Percentiles rank a stretch among this genome's conserved stretches.
These are phyloP conservation scores for Scarus forsteni DNA, from an alignment of 2,797 vertebrate genomes.

Conservation along the genomic window DNA sequence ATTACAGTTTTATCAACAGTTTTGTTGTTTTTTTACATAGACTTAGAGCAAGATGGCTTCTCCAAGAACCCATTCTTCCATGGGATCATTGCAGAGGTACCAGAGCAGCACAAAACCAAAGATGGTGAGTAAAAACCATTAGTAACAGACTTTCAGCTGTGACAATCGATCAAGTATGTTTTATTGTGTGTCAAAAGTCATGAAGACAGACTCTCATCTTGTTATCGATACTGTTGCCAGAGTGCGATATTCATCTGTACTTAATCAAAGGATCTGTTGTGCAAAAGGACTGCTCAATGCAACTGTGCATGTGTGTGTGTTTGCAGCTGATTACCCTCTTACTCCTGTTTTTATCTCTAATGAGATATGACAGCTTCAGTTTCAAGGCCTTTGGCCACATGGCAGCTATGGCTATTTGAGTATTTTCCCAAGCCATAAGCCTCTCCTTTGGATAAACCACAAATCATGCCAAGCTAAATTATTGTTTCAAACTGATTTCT, in stretches of 20 bases:
- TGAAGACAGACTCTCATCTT: neutral
- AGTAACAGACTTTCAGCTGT: neutral
- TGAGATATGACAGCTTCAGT: neutral
- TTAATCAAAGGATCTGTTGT: neutral
- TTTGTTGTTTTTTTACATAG: slow-evolving; percentile 60
- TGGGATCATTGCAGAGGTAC: slow-evolving; percentile 86
- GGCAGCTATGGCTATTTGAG: neutral
- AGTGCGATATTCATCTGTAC: no score
- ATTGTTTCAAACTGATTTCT: slow-evolving; percentile 13
- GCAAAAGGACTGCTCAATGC: neutral
- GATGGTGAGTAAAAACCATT: slow-evolving; percentile 74
- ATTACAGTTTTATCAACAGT: no score
- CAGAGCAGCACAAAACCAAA: slow-evolving; percentile 75
- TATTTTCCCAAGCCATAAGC: neutral
- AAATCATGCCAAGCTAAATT: neutral
- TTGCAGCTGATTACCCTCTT: neutral
- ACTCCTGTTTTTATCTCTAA: neutral
- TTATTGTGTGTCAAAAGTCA: neutral
- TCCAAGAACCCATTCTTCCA: slow-evolving; percentile 87
- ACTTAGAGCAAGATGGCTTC: slow-evolving; percentile 89
- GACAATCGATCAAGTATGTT: no score
- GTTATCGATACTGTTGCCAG: neutral
- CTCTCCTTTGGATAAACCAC: neutral
- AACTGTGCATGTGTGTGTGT: no score
- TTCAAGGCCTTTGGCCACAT: neutral